Evolutionary conservation across 2,797 vertebrate genomes (phyloP), one percentile per base, ranked within the genome.

Genomic region (Galago senegalensis): DNA sequence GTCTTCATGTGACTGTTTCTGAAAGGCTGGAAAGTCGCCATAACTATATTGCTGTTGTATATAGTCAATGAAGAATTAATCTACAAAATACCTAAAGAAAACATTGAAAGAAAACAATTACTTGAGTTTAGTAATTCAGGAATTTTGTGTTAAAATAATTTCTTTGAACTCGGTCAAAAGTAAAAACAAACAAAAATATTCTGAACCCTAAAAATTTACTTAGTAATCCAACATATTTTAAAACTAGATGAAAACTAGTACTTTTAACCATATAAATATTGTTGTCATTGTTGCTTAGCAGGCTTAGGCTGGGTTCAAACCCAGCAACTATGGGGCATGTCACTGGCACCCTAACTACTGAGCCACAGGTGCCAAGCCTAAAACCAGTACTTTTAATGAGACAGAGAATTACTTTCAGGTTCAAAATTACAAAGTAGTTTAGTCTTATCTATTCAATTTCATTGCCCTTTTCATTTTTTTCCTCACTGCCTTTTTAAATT

Each of bases 11-110:
- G 99, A 97, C 98, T 98, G 93, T 99, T 98, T 98, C 98, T 99
- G 95, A 99, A 98, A 94, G 98, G 98, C 94, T 99, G 93, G 60
- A 98, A 99, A 84, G 98, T 94, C 43, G 99, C 99, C 99, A 99
- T 99, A 77, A 96, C 97, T 97, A 89, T 95, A 72, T 46, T 89
- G 91, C 79, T 97, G 96, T 69, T 81, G 89, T 80, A 73, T 49
- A 81, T 8, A 65, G 95, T 88, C 93, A 94, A 69, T 98, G 97
- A 97, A 40, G 91, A 96, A 85, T 97, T 98, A 98, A 98, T 98
- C 98, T 99, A 98, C 83, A 37, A 90, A 95, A 97, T 1, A 82
- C 96, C 98, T 99, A 94, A 0, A 60, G 31, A 97, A 97, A 92
- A 97, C 0, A 95, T 60, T 12, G 58, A 83, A 90, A 97, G 18